A percentile compares a stretch with the other conserved stretches of the same genome.
phyloP scores from a whole-genome alignment of 2,888 invertebrate species.

The Cyrtodaria siliqua region DNA sequence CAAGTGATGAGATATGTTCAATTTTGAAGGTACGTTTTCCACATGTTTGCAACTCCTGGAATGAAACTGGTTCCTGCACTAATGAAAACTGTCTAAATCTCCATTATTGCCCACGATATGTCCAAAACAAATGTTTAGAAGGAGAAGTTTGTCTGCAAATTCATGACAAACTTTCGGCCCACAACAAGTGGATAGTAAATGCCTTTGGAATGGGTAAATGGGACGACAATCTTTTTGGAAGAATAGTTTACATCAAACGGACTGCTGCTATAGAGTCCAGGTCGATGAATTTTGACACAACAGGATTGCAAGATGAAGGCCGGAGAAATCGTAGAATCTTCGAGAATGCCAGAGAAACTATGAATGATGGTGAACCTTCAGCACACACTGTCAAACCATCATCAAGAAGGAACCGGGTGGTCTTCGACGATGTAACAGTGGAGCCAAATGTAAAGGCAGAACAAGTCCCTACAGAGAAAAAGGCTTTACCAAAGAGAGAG shows the following conservation, averaged over 20 bases:
- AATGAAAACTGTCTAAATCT: conserved; percentile 41
- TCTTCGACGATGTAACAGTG: not conserved
- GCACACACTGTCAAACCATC: too few relatives aligned
- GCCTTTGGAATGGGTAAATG: conserved; percentile 32
- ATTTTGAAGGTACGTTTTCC: conserved; percentile 42
- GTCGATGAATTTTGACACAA: too few relatives aligned
- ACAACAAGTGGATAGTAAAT: conserved; percentile 47
- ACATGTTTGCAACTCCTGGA: conserved; percentile 47
- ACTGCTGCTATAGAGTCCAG: too few relatives aligned
- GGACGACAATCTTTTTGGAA: conserved; percentile 11
- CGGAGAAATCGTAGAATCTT: too few relatives aligned
- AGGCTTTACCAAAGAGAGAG: too few relatives aligned
- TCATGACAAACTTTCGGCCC: conserved; percentile 36
- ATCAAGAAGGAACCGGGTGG: not conserved
- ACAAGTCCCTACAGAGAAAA: too few relatives aligned
- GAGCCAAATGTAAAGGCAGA: too few relatives aligned
- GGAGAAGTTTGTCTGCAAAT: conserved; percentile 31
- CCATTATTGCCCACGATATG: conserved; percentile 61
- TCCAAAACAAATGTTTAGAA: conserved; percentile 51
- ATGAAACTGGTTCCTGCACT: conserved; percentile 31
- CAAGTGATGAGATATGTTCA: conserved; percentile 35
- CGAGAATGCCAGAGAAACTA: too few relatives aligned
- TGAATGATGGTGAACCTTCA: too few relatives aligned
- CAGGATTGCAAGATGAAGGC: too few relatives aligned
- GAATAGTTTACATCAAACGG: conserved; percentile 12